Evolutionary conservation across 2,888 invertebrate species (phyloP).

Genomic region (Cyaniris semiargus): DNA sequence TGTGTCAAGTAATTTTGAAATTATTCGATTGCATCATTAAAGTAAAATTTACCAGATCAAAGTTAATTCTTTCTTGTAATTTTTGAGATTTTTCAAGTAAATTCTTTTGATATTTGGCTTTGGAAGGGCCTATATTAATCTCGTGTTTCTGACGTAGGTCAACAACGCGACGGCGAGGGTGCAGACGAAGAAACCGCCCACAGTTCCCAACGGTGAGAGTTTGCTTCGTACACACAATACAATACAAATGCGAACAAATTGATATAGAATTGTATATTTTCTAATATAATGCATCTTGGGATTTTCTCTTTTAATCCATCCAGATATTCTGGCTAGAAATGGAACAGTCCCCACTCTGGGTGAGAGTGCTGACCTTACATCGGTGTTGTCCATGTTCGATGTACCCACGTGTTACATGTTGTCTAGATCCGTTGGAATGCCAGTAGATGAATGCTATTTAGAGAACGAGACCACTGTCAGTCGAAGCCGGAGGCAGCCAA

Average conservation of each 20-base stretch:
- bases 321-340: conserved; percentile 83
- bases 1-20: conserved; percentile 1
- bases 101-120: neutral
- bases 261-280: conserved; percentile 32
- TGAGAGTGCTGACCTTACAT: conserved; percentile 80
- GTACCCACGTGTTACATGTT: conserved; percentile 65
- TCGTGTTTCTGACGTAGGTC: conserved; percentile 85
- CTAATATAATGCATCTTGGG: conserved; percentile 67
- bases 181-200: conserved; percentile 98
- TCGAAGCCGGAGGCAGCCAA: conserved; percentile 65
- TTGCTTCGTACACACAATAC: conserved; percentile 32
- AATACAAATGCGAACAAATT: conserved; percentile 28
- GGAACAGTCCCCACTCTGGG: conserved; percentile 83
- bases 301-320: conserved; percentile 75
- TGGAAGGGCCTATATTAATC: conserved; percentile 47
- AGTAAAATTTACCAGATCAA: neutral
- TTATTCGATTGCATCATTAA: neutral
- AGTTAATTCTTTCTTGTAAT: neutral
- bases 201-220: conserved; percentile 93
- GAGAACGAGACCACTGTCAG: conserved; percentile 66
- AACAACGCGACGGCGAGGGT: conserved; percentile 99
- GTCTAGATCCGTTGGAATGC: conserved; percentile 76
- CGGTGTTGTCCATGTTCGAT: conserved; percentile 72
- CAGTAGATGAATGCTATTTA: conserved; percentile 77
- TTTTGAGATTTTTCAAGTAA: neutral